Conservation (phyloP, 2,797 vertebrate genomes). For the Hybognathus amarus region DNA sequence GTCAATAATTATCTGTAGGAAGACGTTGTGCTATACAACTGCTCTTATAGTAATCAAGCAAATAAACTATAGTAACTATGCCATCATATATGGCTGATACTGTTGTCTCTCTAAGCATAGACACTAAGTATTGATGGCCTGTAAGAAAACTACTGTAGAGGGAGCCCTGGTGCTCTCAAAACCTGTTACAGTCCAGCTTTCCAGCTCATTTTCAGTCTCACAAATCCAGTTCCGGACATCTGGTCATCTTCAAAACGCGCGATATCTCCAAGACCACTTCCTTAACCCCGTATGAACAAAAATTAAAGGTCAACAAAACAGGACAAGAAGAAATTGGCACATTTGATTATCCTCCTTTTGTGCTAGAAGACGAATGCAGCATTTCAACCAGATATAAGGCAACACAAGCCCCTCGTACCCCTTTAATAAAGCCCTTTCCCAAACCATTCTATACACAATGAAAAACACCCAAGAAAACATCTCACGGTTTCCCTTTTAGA, state of each 20-base stretch:
- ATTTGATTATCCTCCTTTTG: background rate
- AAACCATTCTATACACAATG: background rate
- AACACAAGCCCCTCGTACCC: background rate
- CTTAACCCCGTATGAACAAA: slow-evolving; percentile 19
- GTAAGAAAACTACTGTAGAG: slow-evolving; percentile 30
- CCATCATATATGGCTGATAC: background rate
- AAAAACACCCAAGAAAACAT: background rate
- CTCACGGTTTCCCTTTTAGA: background rate
- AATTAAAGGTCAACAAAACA: background rate
- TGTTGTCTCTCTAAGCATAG: background rate
- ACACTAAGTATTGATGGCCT: background rate
- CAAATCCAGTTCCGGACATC: background rate
- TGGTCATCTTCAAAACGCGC: slow-evolving; percentile 6
- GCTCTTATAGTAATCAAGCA: slow-evolving; percentile 20
- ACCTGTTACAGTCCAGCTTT: slow-evolving; percentile 3
- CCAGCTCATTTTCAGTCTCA: slow-evolving; percentile 26
- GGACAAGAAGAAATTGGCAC: slow-evolving; percentile 10
- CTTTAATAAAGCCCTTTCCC: background rate
- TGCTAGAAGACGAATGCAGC: slow-evolving; percentile 14
- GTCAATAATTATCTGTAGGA: background rate
- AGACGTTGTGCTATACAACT: slow-evolving; percentile 3
- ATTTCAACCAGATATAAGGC: slow-evolving; percentile 33
- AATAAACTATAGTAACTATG: slow-evolving; percentile 4
- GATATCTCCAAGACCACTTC: background rate
- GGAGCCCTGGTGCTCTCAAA: slow-evolving; percentile 2